Evolutionary conservation across 2,888 invertebrate genomes (phyloP).

Genomic region (Drosophila sordidula): DNA sequence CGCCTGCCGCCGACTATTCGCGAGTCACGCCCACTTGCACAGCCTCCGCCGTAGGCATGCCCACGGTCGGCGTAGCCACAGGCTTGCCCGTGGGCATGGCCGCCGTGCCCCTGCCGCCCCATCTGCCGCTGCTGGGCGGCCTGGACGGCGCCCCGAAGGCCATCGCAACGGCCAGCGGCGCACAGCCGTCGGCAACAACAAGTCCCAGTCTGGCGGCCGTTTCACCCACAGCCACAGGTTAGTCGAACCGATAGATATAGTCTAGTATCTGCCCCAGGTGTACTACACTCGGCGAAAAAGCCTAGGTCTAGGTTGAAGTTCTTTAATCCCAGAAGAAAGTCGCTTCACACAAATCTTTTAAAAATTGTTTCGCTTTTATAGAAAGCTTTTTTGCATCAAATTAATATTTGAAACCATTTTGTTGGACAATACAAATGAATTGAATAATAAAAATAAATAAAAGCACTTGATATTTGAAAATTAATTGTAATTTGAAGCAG

Average conservation of each 20-base stretch:
- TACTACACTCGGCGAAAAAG: not conserved
- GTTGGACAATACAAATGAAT: too few species aligned
- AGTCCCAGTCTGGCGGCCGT: slow-evolving; percentile 36
- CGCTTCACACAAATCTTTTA: too few species aligned
- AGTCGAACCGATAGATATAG: slow-evolving; percentile 22
- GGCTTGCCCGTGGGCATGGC: slow-evolving; percentile 63
- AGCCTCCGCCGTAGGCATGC: slow-evolving; percentile 86
- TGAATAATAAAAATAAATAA: too few species aligned
- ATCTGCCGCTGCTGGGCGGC: slow-evolving; percentile 59
- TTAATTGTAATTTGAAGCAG: too few species aligned
- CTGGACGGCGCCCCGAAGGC: slow-evolving; percentile 32
- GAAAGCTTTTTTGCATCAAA: not conserved
- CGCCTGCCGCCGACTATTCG: slow-evolving; percentile 25
- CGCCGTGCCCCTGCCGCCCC: slow-evolving; percentile 61
- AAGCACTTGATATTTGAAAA: too few species aligned
- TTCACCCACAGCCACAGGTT: slow-evolving; percentile 69
- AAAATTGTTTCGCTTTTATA: not conserved
- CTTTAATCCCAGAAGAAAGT: too few species aligned
- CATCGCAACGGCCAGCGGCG: slow-evolving; percentile 31
- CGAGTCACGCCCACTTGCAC: slow-evolving; percentile 36
- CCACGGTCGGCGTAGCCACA: slow-evolving; percentile 83
- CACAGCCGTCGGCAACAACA: slow-evolving; percentile 63
- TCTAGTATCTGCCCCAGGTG: not conserved
- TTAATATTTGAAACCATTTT: too few species aligned
- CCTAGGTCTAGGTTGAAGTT: not conserved